These are phyloP conservation scores for Isoperla grammatica DNA, from an alignment of 2,888 invertebrate species.

Conservation along the genomic window DNA sequence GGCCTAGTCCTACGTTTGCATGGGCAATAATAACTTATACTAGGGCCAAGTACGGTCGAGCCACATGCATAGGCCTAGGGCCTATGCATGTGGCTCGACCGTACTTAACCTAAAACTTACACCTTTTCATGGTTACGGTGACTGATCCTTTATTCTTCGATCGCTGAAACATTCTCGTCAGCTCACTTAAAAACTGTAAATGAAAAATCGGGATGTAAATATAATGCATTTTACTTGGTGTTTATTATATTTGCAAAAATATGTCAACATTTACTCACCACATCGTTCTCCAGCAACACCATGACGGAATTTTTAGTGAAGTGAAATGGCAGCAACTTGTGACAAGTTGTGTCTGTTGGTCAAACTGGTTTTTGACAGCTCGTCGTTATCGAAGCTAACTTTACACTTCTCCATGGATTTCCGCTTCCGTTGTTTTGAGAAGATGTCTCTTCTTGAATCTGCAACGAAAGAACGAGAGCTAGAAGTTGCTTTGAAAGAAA, in stretches of 20 bases:
- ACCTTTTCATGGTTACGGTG: conserved; percentile 87
- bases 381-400: too few relatives aligned
- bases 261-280: conserved; percentile 16
- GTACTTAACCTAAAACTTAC: conserved; percentile 51
- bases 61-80: too few relatives aligned
- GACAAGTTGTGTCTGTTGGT: neutral
- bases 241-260: neutral
- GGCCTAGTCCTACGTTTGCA: too few relatives aligned
- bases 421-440: too few relatives aligned
- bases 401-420: too few relatives aligned
- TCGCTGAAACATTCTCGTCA: conserved; percentile 80
- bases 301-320: conserved; percentile 19
- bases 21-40: too few relatives aligned
- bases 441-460: too few relatives aligned
- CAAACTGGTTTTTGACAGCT: neutral
- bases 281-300: conserved; percentile 25
- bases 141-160: conserved; percentile 75
- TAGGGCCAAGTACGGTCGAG: too few relatives aligned
- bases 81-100: too few relatives aligned
- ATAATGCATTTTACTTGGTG: conserved; percentile 11
- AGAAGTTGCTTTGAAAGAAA: too few relatives aligned
- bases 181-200: conserved; percentile 75
- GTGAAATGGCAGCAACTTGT: neutral
- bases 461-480: too few relatives aligned
- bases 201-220: conserved; percentile 31